Evolutionary conservation across 2,888 invertebrate genomes (phyloP), one percentile per base, ranked within the genome.

Genomic region (Ornithoptera priamus): DNA sequence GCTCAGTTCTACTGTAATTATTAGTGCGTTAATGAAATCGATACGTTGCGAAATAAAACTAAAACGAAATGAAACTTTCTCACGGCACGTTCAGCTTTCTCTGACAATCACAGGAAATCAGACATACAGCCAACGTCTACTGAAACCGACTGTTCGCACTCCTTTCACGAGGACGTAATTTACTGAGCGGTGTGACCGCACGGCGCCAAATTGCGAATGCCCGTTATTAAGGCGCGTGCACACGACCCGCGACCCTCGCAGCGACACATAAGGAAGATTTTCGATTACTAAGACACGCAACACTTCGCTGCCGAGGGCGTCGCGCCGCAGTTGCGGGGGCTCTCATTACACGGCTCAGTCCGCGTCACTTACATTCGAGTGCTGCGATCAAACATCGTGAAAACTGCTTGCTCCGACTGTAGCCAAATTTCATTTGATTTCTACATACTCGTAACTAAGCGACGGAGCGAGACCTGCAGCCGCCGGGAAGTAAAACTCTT

Each of bases 271-370:
- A 60, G 53, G 53, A 50, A 50, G 30, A 10, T 62, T 50, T 50
- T n/a, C n/a, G 59, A 63, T 50, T 59, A 68, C 57, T 36, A 20
- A 10, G 36, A 7, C 20, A 30, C 7, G 46, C 20, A 46, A 12
- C 7, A 36, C 1, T 22, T 62, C 30, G 17, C 10, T 17, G 36
- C 36, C 17, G 20, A 39, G 22, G 8, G n/a, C 62, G 18, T 58
- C 58, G 50, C 59, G 59, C 53, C 64, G 64, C 53, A 60, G n/a
- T 59, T 36, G 63, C 18, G 50, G 60, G 59, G 36, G 18, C 59
- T 53, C 57, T 64, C 59, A 59, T 68, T 53, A 64, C 68, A 60
- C 59, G 68, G 68, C 20, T 59, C 58, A 57, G 63, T 59, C 20
- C 50, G 22, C 46, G 68, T 63, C 57, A 62, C 46, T 62, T 46